Conservation (phyloP, 2,113 vertebrate species). For the Laterallus jamaicensis region DNA sequence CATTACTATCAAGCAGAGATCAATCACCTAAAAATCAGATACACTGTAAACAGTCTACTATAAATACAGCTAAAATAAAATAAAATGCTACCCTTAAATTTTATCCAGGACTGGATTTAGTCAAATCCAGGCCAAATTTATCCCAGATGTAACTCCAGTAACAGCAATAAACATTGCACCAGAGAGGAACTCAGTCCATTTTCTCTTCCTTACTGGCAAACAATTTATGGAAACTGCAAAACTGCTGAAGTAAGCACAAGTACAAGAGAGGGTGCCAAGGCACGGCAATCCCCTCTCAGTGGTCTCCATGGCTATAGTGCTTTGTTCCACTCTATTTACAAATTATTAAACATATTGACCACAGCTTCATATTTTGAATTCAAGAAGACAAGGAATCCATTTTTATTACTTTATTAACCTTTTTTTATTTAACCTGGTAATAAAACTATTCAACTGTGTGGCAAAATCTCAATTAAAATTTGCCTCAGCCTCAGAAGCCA, state of each 20-base stretch:
- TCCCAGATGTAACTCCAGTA: neutral
- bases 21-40: neutral
- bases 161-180: neutral
- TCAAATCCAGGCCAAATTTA: neutral
- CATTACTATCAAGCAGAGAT: neutral
- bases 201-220: neutral
- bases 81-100: neutral
- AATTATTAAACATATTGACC: conserved; percentile 31
- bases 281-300: neutral
- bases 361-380: neutral
- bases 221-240: neutral
- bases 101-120: neutral
- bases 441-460: conserved; percentile 51
- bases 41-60: neutral
- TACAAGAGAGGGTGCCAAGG: neutral
- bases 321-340: conserved; percentile 27
- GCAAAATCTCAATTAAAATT: conserved; percentile 40
- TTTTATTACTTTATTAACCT: conserved; percentile 48
- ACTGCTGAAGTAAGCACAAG: neutral
- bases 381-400: conserved; percentile 3
- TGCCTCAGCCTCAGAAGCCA: neutral
- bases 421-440: conserved; percentile 35
- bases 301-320: neutral
- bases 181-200: neutral
- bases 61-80: neutral